Conservation (phyloP, 2,797 vertebrate genomes). For the Coluber constrictor region DNA sequence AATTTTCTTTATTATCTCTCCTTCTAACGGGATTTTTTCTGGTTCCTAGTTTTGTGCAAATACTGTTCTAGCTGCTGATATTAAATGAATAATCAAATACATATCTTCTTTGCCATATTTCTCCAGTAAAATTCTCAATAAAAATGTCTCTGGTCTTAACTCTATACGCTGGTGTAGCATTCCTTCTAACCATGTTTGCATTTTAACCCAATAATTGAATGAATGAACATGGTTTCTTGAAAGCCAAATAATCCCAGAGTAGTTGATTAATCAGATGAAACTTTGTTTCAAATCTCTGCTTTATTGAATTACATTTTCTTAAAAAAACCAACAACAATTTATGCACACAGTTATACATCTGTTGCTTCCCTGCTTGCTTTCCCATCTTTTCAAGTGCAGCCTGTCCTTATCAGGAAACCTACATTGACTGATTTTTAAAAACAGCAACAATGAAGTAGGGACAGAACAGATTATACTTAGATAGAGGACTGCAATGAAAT, state of each 20-base stretch:
- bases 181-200: too few species aligned
- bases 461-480: background rate
- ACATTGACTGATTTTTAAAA: background rate
- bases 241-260: background rate
- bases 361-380: background rate
- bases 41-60: too few species aligned
- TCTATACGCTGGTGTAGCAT: too few species aligned
- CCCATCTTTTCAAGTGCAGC: background rate
- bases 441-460: background rate
- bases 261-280: background rate
- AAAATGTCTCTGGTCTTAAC: too few species aligned
- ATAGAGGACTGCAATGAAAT: background rate
- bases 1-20: too few species aligned
- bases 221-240: background rate
- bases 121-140: too few species aligned
- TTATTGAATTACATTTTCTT: background rate
- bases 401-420: background rate
- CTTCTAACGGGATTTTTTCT: too few species aligned
- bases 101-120: too few species aligned
- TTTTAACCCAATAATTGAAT: background rate
- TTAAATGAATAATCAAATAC: too few species aligned
- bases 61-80: too few species aligned
- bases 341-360: background rate
- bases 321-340: background rate
- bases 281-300: background rate